Evolutionary conservation across 2,888 invertebrate genomes (phyloP).

Genomic region (Junonia oenone): DNA sequence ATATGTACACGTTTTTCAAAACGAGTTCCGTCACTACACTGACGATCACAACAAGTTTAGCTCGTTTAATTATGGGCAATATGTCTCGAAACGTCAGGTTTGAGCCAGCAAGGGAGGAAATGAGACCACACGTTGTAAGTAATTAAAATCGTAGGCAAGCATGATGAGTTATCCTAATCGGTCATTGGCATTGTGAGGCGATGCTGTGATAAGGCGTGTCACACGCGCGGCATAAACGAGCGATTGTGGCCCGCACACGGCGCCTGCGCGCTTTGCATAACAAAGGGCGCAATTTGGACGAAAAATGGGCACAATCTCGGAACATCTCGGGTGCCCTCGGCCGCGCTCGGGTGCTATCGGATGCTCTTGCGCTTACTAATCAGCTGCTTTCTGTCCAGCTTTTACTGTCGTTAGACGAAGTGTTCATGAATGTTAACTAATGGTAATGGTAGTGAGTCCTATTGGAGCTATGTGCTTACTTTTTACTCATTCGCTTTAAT

Average conservation of each 20-base stretch:
- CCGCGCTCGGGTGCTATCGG: constrained; percentile 39
- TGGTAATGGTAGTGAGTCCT: neutral
- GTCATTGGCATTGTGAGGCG: constrained; percentile 64
- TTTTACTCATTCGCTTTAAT: neutral
- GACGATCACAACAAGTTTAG: constrained; percentile 10
- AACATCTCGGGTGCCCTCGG: constrained; percentile 52
- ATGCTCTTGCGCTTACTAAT: constrained; percentile 50
- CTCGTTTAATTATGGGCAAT: constrained; percentile 5
- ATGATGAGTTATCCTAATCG: constrained; percentile 76
- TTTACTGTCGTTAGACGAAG: constrained; percentile 13
- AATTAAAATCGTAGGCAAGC: constrained; percentile 33
- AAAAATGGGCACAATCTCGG: constrained; percentile 72
- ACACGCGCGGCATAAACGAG: constrained; percentile 63
- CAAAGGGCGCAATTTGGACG: constrained; percentile 78
- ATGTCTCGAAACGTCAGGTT: neutral
- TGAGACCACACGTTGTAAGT: constrained; percentile 21
- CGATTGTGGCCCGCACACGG: constrained; percentile 74
- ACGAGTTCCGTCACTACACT: constrained; percentile 10
- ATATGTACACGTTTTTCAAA: constrained; percentile 4
- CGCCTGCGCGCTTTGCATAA: constrained; percentile 76
- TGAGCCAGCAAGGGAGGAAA: constrained; percentile 19
- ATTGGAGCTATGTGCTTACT: neutral
- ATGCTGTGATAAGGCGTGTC: constrained; percentile 67
- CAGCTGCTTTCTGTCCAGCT: constrained; percentile 25
- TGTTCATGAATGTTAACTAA: constrained; percentile 6